Conservation (phyloP, 2,797 vertebrate species). For the Pipistrellus kuhlii region DNA sequence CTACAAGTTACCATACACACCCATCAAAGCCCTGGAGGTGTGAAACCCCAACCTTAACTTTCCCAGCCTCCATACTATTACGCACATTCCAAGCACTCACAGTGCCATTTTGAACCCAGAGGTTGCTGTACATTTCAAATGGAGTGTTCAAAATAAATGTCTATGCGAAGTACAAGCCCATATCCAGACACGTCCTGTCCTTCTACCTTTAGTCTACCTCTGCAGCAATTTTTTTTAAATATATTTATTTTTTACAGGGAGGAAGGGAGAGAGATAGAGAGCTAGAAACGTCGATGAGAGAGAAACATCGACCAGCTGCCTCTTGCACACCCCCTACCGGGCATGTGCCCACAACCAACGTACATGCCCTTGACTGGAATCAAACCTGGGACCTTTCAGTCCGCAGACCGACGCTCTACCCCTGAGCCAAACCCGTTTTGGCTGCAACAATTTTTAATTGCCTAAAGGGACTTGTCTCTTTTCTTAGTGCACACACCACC, state of each 20-base stretch:
- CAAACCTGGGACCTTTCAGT: no score
- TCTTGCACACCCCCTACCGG: no score
- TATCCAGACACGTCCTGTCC: background rate
- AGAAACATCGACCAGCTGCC: no score
- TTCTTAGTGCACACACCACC: background rate
- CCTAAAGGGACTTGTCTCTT: background rate
- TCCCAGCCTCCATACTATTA: background rate
- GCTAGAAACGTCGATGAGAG: no score
- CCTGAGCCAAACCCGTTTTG: no score
- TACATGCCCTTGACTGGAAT: no score
- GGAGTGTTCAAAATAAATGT: slow-evolving; percentile 37
- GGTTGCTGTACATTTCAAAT: background rate
- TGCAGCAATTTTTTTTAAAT: background rate
- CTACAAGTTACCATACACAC: background rate
- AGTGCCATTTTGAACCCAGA: background rate
- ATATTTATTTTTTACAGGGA: no score
- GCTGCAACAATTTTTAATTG: background rate
- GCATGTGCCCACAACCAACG: no score
- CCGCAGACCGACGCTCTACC: no score
- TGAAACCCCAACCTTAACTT: background rate
- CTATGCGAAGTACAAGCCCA: background rate
- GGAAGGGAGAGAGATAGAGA: no score
- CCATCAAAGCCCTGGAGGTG: background rate
- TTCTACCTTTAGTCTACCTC: background rate
- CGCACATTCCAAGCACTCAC: background rate